Evolutionary conservation across 2,888 invertebrate genomes (phyloP).

Genomic region (Oasisia sp.): DNA sequence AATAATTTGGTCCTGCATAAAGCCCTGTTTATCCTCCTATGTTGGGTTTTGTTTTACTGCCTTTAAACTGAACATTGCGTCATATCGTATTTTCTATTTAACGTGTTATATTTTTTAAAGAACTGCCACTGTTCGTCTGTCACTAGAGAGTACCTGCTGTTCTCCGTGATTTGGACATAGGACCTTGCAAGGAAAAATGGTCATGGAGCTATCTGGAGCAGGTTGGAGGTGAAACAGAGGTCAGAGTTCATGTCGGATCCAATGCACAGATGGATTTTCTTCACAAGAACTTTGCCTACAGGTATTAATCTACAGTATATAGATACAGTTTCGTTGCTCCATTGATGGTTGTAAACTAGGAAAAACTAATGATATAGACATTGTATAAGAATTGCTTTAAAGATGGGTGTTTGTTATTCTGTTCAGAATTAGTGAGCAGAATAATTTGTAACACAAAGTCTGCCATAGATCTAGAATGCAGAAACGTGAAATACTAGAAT

Average conservation of each 20-base stretch:
- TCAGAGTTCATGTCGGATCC: conserved; percentile 69
- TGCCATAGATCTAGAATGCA: no score
- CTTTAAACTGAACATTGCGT: not conserved
- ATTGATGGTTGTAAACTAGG: no score
- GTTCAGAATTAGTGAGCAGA: no score
- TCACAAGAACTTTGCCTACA: conserved; percentile 69
- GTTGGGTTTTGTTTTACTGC: no score
- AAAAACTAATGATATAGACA: no score
- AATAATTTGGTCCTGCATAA: not conserved
- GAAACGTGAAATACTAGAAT: no score
- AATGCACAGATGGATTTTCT: conserved; percentile 68
- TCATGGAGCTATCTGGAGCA: conserved; percentile 66
- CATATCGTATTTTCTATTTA: not conserved
- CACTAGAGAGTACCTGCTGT: conserved; percentile 64
- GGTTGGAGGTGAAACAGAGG: conserved; percentile 60
- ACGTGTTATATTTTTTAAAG: not conserved
- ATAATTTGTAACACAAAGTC: no score
- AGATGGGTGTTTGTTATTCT: no score
- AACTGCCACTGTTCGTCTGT: not conserved
- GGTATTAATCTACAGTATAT: conserved; percentile 47
- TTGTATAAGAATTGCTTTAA: no score
- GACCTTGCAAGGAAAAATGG: conserved; percentile 67
- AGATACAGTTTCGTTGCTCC: no score
- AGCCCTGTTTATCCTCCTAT: not conserved
- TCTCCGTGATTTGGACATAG: conserved; percentile 66